phyloP scores from a whole-genome alignment of 2,113 vertebrate genomes.

The Macaca nemestrina region DNA sequence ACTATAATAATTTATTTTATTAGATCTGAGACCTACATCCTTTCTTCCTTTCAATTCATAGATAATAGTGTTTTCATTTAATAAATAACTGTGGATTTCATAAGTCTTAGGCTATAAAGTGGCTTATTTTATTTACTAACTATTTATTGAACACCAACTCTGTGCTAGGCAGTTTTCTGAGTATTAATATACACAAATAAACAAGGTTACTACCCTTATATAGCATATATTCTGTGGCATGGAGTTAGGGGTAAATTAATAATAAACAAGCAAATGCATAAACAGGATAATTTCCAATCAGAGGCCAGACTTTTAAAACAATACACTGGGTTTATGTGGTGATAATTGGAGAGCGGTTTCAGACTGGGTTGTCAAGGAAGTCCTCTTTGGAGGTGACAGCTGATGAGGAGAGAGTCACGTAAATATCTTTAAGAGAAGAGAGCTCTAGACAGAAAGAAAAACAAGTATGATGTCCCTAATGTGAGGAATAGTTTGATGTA shows the following conservation, averaged over 20 bases:
- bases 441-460: not conserved
- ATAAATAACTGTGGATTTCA: not conserved
- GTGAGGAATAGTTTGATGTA: not conserved
- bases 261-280: not conserved
- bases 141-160: not conserved
- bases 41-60: not conserved
- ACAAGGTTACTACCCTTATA: not conserved
- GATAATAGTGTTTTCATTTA: not conserved
- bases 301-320: not conserved
- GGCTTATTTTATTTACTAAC: not conserved
- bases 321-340: not conserved
- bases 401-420: not conserved
- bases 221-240: not conserved
- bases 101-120: not conserved
- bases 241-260: not conserved
- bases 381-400: not conserved
- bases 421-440: not conserved
- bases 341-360: not conserved
- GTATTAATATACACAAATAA: not conserved
- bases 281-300: not conserved
- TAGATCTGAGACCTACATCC: not conserved
- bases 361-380: not conserved
- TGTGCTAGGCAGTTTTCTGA: not conserved
- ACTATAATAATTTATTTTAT: not conserved
- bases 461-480: not conserved